Evolutionary conservation across 2,113 vertebrate species (phyloP).

Genomic region (Neotoma lepida): DNA sequence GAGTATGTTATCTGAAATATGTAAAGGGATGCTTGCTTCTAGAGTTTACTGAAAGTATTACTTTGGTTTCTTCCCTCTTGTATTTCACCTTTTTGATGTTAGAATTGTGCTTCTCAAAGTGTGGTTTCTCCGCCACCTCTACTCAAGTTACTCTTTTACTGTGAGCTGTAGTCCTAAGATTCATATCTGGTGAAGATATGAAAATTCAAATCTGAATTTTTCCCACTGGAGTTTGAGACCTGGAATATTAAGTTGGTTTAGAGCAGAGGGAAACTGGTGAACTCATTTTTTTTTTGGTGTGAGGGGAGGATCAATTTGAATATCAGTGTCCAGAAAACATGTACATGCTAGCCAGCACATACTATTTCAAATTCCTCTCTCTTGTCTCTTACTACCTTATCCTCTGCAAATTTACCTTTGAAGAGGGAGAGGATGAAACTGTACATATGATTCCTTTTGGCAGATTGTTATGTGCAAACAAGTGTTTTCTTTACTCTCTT

Average conservation of each 20-base stretch:
- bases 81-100: not conserved
- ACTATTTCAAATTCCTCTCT: not conserved
- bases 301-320: not conserved
- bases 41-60: constrained; percentile 34
- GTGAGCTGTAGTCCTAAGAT: not conserved
- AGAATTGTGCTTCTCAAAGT: constrained; percentile 32
- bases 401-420: constrained; percentile 28
- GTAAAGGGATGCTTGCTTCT: constrained; percentile 7
- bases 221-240: not conserved
- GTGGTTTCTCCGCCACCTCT: not conserved
- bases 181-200: not conserved
- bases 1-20: not conserved
- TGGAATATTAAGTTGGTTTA: not conserved
- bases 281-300: not conserved
- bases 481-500: constrained; percentile 23
- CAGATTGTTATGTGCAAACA: not conserved
- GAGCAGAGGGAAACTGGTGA: not conserved
- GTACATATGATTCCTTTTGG: not conserved
- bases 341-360: not conserved
- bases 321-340: constrained; percentile 2
- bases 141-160: not conserved
- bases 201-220: constrained; percentile 24
- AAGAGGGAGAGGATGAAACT: not conserved
- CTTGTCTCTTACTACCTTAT: not conserved
- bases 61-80: not conserved